Base-by-base conservation (phyloP, 2,797 vertebrate species). In the Alfaro cultratus region DNA sequence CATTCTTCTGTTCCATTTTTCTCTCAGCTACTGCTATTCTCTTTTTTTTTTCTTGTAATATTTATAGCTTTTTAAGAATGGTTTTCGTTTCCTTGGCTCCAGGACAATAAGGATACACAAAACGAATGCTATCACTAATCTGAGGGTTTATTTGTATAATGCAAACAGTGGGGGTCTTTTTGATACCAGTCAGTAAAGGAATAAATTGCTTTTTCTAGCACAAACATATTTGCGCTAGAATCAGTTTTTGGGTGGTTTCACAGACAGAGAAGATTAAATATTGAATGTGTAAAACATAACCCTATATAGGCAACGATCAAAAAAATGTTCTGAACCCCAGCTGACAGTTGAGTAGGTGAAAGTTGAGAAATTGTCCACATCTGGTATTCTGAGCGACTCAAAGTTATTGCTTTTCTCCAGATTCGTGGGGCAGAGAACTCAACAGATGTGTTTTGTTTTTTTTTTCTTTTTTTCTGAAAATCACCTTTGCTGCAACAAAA, bases 51-150 rank as follows among this genome's bases (percentile, higher is more conserved):
- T 70, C 39, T 26, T 73, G n/a, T 0, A n/a, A 70, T 8, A 73
- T 12, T 78, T 86, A 83, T 86, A 83, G 64, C 21, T 41, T 68
- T 64, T 68, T 41, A 67, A 67, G 23, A 26, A 67, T 36, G 7
- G 18, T 67, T 64, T 39, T 39, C 5, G 23, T 68, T 41, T 68
- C 21, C 36, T 41, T 23, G 79, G 78, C 74, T 82, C 77, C 78
- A 73, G 64, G 81, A 71, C 86, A 90, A 90, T 82, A 82, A 87
- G 86, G 80, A 89, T 81, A 84, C 75, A 77, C 73, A 83, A 85
- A 83, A 60, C 46, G 71, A 88, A 81, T 31, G 74, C 49, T 87
- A 53, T 89, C 2, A 64, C 57, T 64, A 55, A 55, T 51, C 49
- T 51, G 21, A 51, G 16, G 16, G 16, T 51, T 51, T 51, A 18